phyloP scores from a whole-genome alignment of 2,113 vertebrate species.

The Antigone vipio region DNA sequence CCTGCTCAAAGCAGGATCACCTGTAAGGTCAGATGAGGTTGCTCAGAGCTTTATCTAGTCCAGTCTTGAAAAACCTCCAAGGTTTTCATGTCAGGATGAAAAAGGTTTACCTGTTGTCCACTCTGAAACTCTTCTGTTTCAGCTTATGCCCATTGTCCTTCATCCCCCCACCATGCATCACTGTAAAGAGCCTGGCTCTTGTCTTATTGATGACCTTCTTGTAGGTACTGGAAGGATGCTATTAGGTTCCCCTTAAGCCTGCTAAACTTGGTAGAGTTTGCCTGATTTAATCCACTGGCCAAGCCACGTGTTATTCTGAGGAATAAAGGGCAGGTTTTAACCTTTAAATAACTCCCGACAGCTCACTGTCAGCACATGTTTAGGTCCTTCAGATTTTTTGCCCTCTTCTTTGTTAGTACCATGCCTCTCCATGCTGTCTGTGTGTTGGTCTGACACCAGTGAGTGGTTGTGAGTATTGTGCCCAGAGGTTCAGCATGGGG shows the following conservation, averaged over 20 bases:
- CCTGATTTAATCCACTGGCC: background rate
- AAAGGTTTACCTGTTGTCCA: background rate
- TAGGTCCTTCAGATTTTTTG: background rate
- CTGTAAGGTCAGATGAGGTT: background rate
- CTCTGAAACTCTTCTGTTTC: background rate
- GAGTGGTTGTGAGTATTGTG: background rate
- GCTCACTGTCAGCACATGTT: background rate
- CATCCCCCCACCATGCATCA: background rate
- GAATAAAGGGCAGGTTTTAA: background rate
- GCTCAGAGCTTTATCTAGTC: background rate
- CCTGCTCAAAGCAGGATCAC: background rate
- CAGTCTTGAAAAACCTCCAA: background rate
- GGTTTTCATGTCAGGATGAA: background rate
- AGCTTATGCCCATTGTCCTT: rapidly evolving
- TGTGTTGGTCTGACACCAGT: background rate
- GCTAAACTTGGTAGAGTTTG: background rate
- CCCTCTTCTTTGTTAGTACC: background rate
- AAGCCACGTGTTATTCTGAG: background rate
- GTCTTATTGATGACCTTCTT: background rate
- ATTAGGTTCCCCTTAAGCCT: background rate
- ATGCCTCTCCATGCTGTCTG: rapidly evolving
- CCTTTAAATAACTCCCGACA: background rate
- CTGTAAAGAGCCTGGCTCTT: background rate
- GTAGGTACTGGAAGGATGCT: background rate
- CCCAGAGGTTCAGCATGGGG: background rate